These are phyloP conservation scores for Ceriagrion tenellum DNA, from an alignment of 2,888 invertebrate genomes.

Conservation along the genomic window DNA sequence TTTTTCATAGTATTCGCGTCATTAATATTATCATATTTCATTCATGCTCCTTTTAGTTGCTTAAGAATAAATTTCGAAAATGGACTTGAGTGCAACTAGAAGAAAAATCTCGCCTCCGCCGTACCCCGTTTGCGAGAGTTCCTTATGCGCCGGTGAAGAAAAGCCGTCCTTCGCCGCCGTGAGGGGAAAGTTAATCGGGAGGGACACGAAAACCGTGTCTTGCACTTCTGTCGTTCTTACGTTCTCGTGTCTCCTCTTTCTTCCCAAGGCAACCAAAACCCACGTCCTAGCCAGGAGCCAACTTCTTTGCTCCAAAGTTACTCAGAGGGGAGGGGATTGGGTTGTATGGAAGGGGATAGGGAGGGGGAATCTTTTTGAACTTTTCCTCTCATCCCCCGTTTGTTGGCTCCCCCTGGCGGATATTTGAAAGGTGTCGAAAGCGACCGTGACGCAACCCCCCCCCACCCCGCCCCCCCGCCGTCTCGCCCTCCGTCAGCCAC, in stretches of 20 bases:
- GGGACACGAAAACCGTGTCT: background rate
- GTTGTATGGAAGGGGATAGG: background rate
- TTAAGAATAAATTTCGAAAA: too few relatives aligned
- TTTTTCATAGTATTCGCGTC: too few relatives aligned
- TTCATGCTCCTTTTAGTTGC: too few relatives aligned
- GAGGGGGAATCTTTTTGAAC: background rate
- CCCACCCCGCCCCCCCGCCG: too few relatives aligned
- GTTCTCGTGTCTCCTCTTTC: background rate
- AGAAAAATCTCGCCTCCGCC: too few relatives aligned
- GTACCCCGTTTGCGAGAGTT: too few relatives aligned
- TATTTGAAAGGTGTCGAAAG: conserved; percentile 32
- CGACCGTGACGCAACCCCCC: background rate
- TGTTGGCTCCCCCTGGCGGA: background rate
- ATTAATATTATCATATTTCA: too few relatives aligned
- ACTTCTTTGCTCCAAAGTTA: background rate
- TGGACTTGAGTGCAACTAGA: too few relatives aligned
- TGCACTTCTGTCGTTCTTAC: background rate
- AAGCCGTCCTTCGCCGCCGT: background rate
- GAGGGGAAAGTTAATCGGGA: background rate
- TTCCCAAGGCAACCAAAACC: background rate
- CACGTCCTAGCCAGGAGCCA: background rate
- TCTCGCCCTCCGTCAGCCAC: too few relatives aligned
- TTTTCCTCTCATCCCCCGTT: background rate
- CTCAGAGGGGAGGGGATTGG: background rate
- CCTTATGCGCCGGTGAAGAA: background rate